Conservation (phyloP, 1,140 invertebrate species). For the Pomacea maculata region DNA sequence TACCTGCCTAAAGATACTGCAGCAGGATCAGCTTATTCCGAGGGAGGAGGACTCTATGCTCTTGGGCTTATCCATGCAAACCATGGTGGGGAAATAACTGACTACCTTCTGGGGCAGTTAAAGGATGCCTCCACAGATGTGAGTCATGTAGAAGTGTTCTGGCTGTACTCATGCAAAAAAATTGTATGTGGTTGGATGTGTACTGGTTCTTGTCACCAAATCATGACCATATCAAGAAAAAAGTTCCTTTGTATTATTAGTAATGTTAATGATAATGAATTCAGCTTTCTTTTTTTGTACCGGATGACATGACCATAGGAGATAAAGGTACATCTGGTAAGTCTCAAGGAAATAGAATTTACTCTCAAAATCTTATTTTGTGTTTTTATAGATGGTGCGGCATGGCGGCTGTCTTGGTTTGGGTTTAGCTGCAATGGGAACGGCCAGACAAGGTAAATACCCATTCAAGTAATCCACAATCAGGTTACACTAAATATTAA, state of each 20-base stretch:
- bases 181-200: neutral
- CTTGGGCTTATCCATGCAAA: constrained; percentile 98
- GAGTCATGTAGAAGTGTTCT: constrained; percentile 24
- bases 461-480: neutral
- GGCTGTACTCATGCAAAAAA: neutral
- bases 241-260: too few relatives aligned
- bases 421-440: constrained; percentile 97
- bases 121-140: constrained; percentile 83
- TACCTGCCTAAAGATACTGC: constrained; percentile 94
- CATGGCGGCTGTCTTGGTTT: constrained; percentile 97
- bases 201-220: too few relatives aligned
- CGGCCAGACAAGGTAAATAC: constrained; percentile 74
- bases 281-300: too few relatives aligned
- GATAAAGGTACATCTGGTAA: too few relatives aligned
- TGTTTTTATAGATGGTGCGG: constrained; percentile 78
- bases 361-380: constrained; percentile 2
- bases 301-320: too few relatives aligned
- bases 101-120: constrained; percentile 92
- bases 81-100: constrained; percentile 96
- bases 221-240: too few relatives aligned
- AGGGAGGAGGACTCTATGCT: constrained; percentile 97
- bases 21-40: constrained; percentile 91
- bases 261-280: too few relatives aligned
- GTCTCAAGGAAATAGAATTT: neutral
- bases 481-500: neutral